Percentiles rank a stretch among this genome's conserved stretches.
phyloP scores from a whole-genome alignment of 2,113 vertebrate genomes.

The Rhadina sibilatrix region DNA sequence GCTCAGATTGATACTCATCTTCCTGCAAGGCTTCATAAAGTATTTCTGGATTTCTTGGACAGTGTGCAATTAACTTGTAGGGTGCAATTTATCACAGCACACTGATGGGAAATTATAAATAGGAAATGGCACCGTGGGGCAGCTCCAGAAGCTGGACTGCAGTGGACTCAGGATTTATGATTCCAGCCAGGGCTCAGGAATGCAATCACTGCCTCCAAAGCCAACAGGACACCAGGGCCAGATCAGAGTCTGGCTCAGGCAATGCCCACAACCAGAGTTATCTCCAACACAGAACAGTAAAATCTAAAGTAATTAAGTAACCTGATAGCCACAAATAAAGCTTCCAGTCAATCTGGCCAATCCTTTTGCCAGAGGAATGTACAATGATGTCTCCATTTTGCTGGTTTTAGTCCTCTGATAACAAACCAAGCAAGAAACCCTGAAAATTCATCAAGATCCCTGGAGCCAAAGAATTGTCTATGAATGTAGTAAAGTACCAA shows the following conservation, averaged over 20 bases:
- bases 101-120: neutral
- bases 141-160: neutral
- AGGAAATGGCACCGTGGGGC: neutral
- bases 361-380: neutral
- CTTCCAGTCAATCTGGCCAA: neutral
- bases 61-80: neutral
- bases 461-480: neutral
- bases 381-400: neutral
- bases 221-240: neutral
- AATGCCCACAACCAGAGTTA: neutral
- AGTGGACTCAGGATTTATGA: neutral
- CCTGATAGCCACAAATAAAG: neutral
- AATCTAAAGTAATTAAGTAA: neutral
- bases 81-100: neutral
- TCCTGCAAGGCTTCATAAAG: neutral
- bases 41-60: slow-evolving; percentile 46
- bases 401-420: neutral
- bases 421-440: neutral
- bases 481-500: neutral
- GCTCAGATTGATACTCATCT: neutral
- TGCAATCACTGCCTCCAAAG: neutral
- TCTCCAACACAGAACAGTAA: neutral
- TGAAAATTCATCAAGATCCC: neutral
- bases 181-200: neutral
- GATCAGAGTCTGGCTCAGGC: neutral